These are phyloP conservation scores for Drosophila vallismaia DNA, from an alignment of 2,888 invertebrate genomes.

Conservation along the genomic window DNA sequence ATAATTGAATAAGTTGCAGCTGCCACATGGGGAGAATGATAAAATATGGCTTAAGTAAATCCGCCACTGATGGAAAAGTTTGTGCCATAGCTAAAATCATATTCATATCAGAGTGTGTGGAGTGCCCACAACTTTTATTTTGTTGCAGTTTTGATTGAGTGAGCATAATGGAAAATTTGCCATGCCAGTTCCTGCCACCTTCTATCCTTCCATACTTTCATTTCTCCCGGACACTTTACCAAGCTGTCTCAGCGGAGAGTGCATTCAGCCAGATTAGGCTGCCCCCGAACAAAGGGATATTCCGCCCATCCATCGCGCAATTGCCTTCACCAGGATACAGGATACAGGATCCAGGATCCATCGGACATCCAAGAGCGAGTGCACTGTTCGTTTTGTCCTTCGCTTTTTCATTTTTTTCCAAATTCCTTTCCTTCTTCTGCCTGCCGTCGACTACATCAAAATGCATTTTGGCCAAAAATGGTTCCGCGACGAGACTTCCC, in stretches of 20 bases:
- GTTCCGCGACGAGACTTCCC: conserved; percentile 34
- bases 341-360: conserved; percentile 8
- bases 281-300: conserved; percentile 38
- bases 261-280: conserved; percentile 60
- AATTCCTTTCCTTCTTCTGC: conserved; percentile 35
- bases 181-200: conserved; percentile 30
- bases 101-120: conserved; percentile 49
- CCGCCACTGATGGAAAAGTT: conserved; percentile 53
- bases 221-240: conserved; percentile 2
- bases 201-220: background rate
- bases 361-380: conserved; percentile 34
- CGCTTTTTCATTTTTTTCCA: background rate
- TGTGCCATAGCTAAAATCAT: conserved; percentile 55
- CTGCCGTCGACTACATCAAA: conserved; percentile 68
- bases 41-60: conserved; percentile 72
- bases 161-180: conserved; percentile 58
- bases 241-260: conserved; percentile 42
- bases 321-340: conserved; percentile 24
- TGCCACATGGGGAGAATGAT: conserved; percentile 53
- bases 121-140: conserved; percentile 61
- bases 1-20: conserved; percentile 77
- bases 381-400: conserved; percentile 31
- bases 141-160: conserved; percentile 62
- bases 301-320: conserved; percentile 17
- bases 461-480: conserved; percentile 72